A percentile compares a stretch with the other conserved stretches of the same genome.
These are phyloP conservation scores for cattle (Bos taurus) DNA, from an alignment of 2,113 vertebrate species.

Conservation along the genomic window DNA sequence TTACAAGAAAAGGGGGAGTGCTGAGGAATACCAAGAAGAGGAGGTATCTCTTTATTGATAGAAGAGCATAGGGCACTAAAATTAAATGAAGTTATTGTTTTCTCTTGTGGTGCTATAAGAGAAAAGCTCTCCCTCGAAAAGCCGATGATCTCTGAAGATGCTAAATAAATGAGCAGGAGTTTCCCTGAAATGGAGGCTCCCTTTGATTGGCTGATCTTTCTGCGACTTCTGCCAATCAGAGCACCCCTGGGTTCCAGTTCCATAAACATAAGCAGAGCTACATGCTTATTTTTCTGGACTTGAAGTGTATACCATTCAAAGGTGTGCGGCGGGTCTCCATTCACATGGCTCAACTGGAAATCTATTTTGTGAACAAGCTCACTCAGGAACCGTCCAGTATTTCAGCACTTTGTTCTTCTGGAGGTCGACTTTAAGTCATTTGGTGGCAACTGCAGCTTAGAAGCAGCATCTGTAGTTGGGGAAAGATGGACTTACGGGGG, in stretches of 20 bases:
- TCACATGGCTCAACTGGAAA: slow-evolving; percentile 78
- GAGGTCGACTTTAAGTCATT: slow-evolving; percentile 73
- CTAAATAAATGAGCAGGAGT: slow-evolving; percentile 85
- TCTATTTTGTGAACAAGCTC: slow-evolving; percentile 58
- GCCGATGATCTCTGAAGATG: slow-evolving; percentile 76
- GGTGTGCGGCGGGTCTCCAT: slow-evolving; percentile 77
- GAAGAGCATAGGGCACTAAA: background rate
- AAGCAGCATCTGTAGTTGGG: slow-evolving; percentile 68
- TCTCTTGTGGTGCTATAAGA: slow-evolving; percentile 53
- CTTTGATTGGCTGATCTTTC: slow-evolving; percentile 87
- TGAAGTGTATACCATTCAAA: slow-evolving; percentile 68
- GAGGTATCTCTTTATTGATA: background rate
- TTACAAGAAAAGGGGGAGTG: background rate
- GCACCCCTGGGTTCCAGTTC: slow-evolving; percentile 76
- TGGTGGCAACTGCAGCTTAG: slow-evolving; percentile 62
- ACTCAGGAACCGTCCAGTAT: slow-evolving; percentile 56
- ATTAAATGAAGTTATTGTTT: slow-evolving; percentile 29
- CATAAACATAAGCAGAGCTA: slow-evolving; percentile 93
- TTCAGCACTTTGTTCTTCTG: slow-evolving; percentile 52
- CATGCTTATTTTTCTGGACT: slow-evolving; percentile 72
- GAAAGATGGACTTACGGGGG: slow-evolving; percentile 83
- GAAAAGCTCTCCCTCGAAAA: slow-evolving; percentile 73
- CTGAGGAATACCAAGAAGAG: background rate
- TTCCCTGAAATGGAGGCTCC: slow-evolving; percentile 80
- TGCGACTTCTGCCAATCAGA: slow-evolving; percentile 87